Conservation (phyloP, 2,797 vertebrate species). For the Sebastes umbrosus region DNA sequence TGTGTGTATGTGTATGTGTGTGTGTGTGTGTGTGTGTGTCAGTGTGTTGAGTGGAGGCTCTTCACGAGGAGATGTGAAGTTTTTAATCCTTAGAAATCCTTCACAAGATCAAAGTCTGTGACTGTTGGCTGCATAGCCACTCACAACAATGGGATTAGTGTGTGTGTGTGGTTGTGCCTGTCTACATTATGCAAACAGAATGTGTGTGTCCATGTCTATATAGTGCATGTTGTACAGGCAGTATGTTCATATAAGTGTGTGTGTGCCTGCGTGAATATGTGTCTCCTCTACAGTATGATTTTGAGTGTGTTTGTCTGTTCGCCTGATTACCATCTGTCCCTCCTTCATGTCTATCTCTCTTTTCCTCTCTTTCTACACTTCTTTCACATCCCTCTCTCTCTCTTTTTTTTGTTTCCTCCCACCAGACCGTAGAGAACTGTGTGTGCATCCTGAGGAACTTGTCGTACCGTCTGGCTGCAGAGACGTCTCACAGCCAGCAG, state of each 20-base stretch:
- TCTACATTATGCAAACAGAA: slow-evolving; percentile 1
- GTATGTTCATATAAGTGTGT: not conserved
- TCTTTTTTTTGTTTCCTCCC: not conserved
- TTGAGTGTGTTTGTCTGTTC: not conserved
- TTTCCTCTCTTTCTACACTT: not conserved
- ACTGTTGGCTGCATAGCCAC: slow-evolving; percentile 67
- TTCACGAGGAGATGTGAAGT: slow-evolving; percentile 48
- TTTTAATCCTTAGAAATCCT: slow-evolving; percentile 75
- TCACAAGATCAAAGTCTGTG: slow-evolving; percentile 74
- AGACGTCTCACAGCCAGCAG: slow-evolving; percentile 98
- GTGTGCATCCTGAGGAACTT: slow-evolving; percentile 99
- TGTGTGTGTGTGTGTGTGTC: not conserved
- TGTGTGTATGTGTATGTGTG: not conserved
- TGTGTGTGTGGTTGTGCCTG: slow-evolving; percentile 11
- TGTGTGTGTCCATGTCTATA: not conserved
- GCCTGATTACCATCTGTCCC: slow-evolving; percentile 8
- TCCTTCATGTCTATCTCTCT: not conserved
- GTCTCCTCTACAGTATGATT: not conserved
- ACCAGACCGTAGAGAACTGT: slow-evolving; percentile 97
- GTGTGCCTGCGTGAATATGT: not conserved
- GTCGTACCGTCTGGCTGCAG: slow-evolving; percentile 97
- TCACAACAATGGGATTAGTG: slow-evolving; percentile 72
- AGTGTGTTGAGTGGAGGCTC: slow-evolving; percentile 19
- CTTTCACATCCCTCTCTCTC: not conserved
- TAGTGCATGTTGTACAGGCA: not conserved